Evolutionary conservation across 1,140 invertebrate genomes (phyloP).

Genomic region (Brachionus plicatilis): DNA sequence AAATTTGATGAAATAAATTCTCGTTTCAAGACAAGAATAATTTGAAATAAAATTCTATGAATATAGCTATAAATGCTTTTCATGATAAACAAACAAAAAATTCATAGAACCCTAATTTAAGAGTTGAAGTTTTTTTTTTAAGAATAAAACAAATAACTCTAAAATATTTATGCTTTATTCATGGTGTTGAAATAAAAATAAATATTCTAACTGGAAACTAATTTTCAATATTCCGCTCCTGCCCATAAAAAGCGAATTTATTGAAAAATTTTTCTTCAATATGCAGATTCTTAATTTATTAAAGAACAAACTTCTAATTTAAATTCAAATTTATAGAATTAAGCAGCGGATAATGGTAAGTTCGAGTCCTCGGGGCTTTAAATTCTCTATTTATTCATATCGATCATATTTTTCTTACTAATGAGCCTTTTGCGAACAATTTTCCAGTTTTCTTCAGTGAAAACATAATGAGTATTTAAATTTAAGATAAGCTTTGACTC

Average conservation of each 20-base stretch:
- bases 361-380: background rate
- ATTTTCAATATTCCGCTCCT: background rate
- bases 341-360: background rate
- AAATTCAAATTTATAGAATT: background rate
- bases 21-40: background rate
- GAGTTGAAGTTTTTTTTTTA: background rate
- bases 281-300: background rate
- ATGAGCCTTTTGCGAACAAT: background rate
- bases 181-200: slow-evolving; percentile 17
- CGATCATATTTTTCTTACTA: background rate
- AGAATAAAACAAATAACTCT: background rate
- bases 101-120: background rate
- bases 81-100: background rate
- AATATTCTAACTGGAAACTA: background rate
- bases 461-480: background rate
- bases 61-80: background rate
- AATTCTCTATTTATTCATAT: background rate
- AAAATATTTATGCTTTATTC: slow-evolving; percentile 3
- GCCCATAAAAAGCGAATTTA: background rate
- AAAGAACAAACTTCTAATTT: background rate
- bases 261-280: background rate
- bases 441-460: background rate
- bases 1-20: slow-evolving; percentile 7
- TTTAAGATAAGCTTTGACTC: background rate
- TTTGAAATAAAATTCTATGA: background rate